Evolutionary conservation across 2,113 vertebrate genomes (phyloP), one percentile per base, ranked within the genome.

Genomic region (Sitta europaea): DNA sequence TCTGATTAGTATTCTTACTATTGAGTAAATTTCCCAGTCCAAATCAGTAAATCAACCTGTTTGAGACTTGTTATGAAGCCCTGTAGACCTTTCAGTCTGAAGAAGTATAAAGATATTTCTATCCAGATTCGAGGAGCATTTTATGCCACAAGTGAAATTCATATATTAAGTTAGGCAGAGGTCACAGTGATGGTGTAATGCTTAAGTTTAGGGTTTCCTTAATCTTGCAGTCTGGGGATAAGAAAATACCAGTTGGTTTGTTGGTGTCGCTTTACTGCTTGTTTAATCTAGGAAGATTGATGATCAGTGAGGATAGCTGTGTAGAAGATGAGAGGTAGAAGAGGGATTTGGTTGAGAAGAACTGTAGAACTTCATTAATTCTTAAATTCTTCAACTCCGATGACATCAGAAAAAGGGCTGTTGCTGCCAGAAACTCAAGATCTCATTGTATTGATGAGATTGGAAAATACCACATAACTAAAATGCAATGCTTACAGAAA

Each of bases 391-490:
- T 84, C 24, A 57, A 22, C 55, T 83, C 12, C 65, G 42, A 57
- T 24, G 21, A 58, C 11, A 36, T 84, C 17, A 20, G 35, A 72
- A 61, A 86, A 88, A 86, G 3, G 11, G 8, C 18, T 36, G 8
- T 19, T 55, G 33, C 48, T 92, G 54, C 54, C 63, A 80, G 86
- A 83, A 86, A 15, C 28, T 88, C 31, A 68, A 76, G 14, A 43
- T 76, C 45, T 57, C 45, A 11, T 59, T 59, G 40, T 73, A 40
- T 36, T 42, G 10, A 42, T 11, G 28, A 45, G 40, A 59, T 18
- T 0, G 1, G 38, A 70, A 86, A 90, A 61, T 58, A 16, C 29
- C 53, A 23, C 0, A 0, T 82, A 85, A 71, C 22, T 17, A 42
- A 79, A 92, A 70, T 29, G 43, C 2, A 2, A 35, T 43, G 42